Evolutionary conservation across 1,140 invertebrate genomes (phyloP).

Genomic region (Drosophila tristis): DNA sequence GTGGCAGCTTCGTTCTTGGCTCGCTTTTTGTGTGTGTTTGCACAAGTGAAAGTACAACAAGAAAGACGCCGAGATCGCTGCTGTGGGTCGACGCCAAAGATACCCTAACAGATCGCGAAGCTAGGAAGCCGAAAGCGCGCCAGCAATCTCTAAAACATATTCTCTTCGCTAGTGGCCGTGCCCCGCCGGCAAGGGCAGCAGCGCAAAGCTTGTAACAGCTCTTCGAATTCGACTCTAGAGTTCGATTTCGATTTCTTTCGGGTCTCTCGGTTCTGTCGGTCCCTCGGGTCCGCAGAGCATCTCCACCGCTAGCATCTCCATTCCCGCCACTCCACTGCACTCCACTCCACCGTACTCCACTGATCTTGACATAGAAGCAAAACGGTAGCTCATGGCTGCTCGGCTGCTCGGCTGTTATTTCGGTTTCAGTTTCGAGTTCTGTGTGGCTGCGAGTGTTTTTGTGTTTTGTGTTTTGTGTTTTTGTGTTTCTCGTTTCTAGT

Average conservation of each 20-base stretch:
- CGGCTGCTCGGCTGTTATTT: not conserved
- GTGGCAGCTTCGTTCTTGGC: conserved; percentile 49
- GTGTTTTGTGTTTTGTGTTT: not conserved
- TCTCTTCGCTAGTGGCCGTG: too few relatives aligned
- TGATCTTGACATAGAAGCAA: conserved; percentile 73
- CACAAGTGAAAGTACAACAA: conserved; percentile 74
- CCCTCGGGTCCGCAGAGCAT: not conserved
- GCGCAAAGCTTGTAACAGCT: conserved; percentile 57
- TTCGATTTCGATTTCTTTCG: conserved; percentile 40
- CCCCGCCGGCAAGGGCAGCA: too few relatives aligned
- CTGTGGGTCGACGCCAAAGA: too few relatives aligned
- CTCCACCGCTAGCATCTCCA: not conserved
- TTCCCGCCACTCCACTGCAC: too few relatives aligned
- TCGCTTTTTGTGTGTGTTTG: conserved; percentile 49
- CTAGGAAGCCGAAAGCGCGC: too few relatives aligned
- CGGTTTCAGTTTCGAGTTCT: conserved; percentile 1
- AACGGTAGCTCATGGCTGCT: conserved; percentile 32
- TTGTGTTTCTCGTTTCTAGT: not conserved
- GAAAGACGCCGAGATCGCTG: too few relatives aligned
- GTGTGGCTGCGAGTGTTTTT: not conserved
- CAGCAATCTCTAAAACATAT: too few relatives aligned
- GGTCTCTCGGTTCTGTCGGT: not conserved
- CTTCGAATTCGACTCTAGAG: conserved; percentile 20
- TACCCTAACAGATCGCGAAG: too few relatives aligned
- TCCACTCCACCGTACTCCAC: conserved; percentile 6